Evolutionary conservation across 2,888 invertebrate species (phyloP).

Genomic region (Kryphioiulus occultus): DNA sequence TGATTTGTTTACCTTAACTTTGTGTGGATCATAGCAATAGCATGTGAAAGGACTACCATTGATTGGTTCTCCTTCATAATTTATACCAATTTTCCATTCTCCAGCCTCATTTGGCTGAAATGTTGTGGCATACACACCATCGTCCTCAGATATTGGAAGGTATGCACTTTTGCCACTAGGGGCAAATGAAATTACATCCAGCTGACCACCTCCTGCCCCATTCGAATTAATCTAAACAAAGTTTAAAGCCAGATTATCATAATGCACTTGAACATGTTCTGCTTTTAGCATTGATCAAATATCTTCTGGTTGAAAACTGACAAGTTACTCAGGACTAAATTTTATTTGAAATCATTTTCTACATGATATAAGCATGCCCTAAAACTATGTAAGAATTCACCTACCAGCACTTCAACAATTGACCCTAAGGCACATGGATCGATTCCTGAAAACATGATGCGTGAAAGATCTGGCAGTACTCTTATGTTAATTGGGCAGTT

Average conservation of each 20-base stretch:
- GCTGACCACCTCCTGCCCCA: conserved; percentile 73
- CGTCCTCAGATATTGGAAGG: conserved; percentile 72
- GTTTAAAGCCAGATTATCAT: neutral
- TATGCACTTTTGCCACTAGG: conserved; percentile 84
- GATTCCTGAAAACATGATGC: conserved; percentile 88
- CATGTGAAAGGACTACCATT: conserved; percentile 96
- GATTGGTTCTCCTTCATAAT: conserved; percentile 95
- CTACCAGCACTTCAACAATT: conserved; percentile 89
- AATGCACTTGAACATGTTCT: neutral
- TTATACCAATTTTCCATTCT: conserved; percentile 95
- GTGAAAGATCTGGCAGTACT: conserved; percentile 84
- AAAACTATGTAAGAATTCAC: conserved; percentile 51
- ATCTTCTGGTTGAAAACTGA: neutral
- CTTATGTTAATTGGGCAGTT: conserved; percentile 78
- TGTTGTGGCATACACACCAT: conserved; percentile 91
- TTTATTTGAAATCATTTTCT: neutral
- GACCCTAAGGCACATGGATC: conserved; percentile 95
- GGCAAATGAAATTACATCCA: conserved; percentile 90
- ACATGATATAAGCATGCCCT: too few species aligned
- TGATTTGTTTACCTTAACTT: conserved; percentile 71
- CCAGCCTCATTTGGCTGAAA: conserved; percentile 97
- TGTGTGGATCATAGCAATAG: conserved; percentile 92
- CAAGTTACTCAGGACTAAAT: neutral
- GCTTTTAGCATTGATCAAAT: too few species aligned
- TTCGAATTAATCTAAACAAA: conserved; percentile 69